Evolutionary conservation across 2,797 vertebrate genomes (phyloP).

Genomic region (Scyliorhinus canicula): DNA sequence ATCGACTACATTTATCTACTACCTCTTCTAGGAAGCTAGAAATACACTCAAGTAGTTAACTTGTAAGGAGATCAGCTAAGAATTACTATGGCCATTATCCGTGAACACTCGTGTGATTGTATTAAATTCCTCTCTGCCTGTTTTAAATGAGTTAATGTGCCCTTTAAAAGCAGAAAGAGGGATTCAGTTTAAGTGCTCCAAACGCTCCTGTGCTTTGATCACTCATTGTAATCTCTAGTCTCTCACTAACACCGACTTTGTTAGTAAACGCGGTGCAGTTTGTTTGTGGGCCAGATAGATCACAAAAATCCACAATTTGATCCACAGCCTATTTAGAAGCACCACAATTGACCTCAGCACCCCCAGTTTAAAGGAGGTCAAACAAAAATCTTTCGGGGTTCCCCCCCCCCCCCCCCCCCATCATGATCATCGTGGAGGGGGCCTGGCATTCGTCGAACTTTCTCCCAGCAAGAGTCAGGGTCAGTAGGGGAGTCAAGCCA

Average conservation of each 20-base stretch:
- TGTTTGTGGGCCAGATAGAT: not conserved
- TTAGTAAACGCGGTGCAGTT: not conserved
- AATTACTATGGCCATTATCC: not conserved
- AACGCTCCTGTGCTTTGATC: not conserved
- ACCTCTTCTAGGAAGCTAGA: not conserved
- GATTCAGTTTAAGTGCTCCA: not conserved
- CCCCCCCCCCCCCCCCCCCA: not conserved
- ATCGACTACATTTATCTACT: not conserved
- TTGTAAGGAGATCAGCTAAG: not conserved
- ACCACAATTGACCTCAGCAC: not conserved
- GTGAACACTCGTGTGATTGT: not conserved
- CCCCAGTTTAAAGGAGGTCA: not conserved
- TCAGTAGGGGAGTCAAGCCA: not conserved
- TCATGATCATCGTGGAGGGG: not conserved
- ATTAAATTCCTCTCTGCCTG: not conserved
- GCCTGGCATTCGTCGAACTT: not conserved
- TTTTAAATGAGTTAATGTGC: conserved; percentile 11
- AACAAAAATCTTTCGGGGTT: not conserved
- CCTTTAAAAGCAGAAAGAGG: not conserved
- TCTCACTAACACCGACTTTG: not conserved
- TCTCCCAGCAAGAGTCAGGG: not conserved
- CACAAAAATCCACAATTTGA: not conserved
- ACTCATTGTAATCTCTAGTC: not conserved
- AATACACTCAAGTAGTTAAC: not conserved
- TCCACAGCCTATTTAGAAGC: not conserved